Base-by-base conservation (phyloP, 2,113 vertebrate species). In the Clarias macrocephalus region DNA sequence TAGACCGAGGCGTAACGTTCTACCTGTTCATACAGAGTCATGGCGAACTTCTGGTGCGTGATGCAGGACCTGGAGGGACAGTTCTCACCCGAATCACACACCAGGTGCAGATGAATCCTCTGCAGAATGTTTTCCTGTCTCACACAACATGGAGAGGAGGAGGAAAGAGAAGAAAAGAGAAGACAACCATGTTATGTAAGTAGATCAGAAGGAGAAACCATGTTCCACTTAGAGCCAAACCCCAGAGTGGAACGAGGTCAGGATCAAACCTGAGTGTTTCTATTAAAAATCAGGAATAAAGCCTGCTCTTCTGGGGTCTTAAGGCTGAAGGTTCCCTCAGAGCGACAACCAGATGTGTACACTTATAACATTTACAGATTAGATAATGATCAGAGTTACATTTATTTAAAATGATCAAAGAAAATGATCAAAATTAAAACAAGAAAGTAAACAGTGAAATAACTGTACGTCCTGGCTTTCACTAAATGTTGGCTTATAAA, bases 11-110 rank as follows among this genome's bases (percentile, higher is more conserved):
- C 7, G 13, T 15, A 30, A 5, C 37, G 7, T 0, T 75, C 72
- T 91, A 99, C 98, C 97, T 99, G 98, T 85, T 99, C 98, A 90
- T 99, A 99, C 62, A 99, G 96, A 2, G 97, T 99, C 98, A 99
- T 99, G 37, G 98, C 97, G 93, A 99, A 99, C 95, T 99, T 99
- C 94, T 97, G 97, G 91, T 99, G 98, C 60, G 97, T 97, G 91
- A 99, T 97, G 92, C 98, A 99, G 59, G 97, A 98, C 88, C 97
- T 99, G 1, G 98, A 99, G 87, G 97, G 97, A 91, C 98, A 99
- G 90, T 95, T 95, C 84, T 99, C 98, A 2, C 96, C 94, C 1
- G 66, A 94, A 92, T 97, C 97, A 88, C 97, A 97, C 89, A 97
- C 98, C 8, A 98, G 95, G 92, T 99, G 98, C 81, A 97, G 95